Evolutionary conservation across 2,888 invertebrate species (phyloP).

Genomic region (Platypus cylindrus): DNA sequence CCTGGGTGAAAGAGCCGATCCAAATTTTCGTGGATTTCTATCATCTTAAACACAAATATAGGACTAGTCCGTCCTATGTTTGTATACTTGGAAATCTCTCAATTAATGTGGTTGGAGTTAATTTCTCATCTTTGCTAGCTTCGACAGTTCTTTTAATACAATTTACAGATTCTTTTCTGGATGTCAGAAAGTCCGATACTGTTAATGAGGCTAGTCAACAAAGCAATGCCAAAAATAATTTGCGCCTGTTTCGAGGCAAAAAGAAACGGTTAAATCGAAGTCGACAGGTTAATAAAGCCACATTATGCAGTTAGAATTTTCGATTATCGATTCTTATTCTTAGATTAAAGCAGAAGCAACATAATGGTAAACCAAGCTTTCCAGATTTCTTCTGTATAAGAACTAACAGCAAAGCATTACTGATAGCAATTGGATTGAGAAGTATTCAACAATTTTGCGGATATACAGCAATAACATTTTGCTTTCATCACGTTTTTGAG

Average conservation of each 20-base stretch:
- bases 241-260: constrained; percentile 36
- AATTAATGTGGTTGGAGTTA: constrained; percentile 37
- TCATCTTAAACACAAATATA: too few relatives aligned
- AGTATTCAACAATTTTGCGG: constrained; percentile 45
- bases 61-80: constrained; percentile 45
- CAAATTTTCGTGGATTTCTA: constrained; percentile 42
- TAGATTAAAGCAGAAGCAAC: constrained; percentile 3
- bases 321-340: constrained; percentile 7
- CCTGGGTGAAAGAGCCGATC: constrained; percentile 46
- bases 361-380: constrained; percentile 42
- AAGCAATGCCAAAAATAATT: constrained; percentile 36
- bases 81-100: constrained; percentile 42
- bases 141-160: too few relatives aligned
- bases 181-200: constrained; percentile 49
- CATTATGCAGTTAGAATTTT: constrained; percentile 3
- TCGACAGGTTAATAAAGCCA: constrained; percentile 17
- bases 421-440: constrained; percentile 47
- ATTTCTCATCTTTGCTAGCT: constrained; percentile 35
- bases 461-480: constrained; percentile 48
- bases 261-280: constrained; percentile 37
- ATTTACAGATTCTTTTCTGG: too few relatives aligned
- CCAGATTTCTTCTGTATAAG: constrained; percentile 42
- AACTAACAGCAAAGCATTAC: constrained; percentile 48
- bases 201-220: constrained; percentile 31
- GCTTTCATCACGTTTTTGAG: constrained; percentile 41